Conservation (phyloP, 2,113 vertebrate genomes). For the Mesoclemmys tuberculata region DNA sequence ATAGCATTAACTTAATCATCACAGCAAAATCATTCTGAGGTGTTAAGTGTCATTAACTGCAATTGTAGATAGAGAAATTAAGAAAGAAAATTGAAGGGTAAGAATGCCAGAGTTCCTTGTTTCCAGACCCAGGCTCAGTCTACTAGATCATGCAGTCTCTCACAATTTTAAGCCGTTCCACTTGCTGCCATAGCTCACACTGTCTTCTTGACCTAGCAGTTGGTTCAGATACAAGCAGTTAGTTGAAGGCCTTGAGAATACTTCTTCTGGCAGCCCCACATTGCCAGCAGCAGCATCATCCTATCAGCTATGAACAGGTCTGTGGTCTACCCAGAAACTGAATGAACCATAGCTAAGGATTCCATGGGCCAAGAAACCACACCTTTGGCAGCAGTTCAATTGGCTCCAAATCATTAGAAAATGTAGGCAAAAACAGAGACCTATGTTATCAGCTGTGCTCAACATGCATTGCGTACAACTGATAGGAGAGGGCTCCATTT, state of each 20-base stretch:
- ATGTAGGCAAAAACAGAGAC: rapidly evolving
- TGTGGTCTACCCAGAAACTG: background rate
- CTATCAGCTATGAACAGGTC: background rate
- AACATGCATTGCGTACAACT: too few species aligned
- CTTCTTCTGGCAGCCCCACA: background rate
- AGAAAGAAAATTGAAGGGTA: background rate
- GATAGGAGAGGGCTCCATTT: too few species aligned
- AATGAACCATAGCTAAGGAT: background rate
- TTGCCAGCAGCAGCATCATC: background rate
- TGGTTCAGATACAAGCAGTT: background rate
- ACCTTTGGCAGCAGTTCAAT: background rate
- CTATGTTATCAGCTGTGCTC: too few species aligned
- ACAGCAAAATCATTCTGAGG: slow-evolving; percentile 7
- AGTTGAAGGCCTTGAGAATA: background rate
- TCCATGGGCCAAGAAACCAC: background rate
- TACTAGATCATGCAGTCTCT: background rate
- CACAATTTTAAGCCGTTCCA: background rate
- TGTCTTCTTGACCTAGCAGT: rapidly evolving
- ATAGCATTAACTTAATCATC: background rate
- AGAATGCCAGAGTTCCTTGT: background rate
- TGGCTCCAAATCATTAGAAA: background rate
- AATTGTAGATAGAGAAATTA: background rate
- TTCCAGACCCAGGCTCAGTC: background rate
- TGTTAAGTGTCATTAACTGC: background rate
- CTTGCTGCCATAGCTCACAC: background rate